phyloP scores from a whole-genome alignment of 1,140 invertebrate genomes.

The Drosophila pseudoananassae region DNA sequence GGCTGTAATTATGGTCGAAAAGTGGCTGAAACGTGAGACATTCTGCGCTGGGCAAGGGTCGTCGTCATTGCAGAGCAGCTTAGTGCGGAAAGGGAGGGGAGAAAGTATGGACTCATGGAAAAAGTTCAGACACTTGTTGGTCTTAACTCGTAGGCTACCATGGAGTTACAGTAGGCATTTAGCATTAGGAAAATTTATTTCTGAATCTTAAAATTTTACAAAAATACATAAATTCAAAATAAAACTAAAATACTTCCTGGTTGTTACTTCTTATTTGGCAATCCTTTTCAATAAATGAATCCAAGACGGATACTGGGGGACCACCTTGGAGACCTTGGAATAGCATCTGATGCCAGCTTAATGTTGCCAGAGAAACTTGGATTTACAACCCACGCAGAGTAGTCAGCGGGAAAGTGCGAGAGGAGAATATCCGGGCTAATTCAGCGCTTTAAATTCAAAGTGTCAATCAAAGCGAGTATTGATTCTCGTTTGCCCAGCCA shows the following conservation, averaged over 20 bases:
- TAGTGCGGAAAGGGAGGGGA: background rate
- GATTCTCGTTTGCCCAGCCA: constrained; percentile 56
- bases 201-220: too few species aligned
- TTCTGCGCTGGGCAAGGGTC: constrained; percentile 66
- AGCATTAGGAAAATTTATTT: background rate
- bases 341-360: constrained; percentile 18
- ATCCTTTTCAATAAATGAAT: constrained; percentile 63
- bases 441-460: constrained; percentile 68
- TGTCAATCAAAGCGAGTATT: constrained; percentile 75
- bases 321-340: constrained; percentile 3
- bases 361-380: background rate
- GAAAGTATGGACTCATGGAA: constrained; percentile 29
- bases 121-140: constrained; percentile 80
- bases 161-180: constrained; percentile 5
- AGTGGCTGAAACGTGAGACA: constrained; percentile 81
- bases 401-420: constrained; percentile 7
- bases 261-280: background rate
- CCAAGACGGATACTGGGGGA: constrained; percentile 6
- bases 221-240: too few species aligned
- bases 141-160: constrained; percentile 22
- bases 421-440: constrained; percentile 21
- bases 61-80: constrained; percentile 46
- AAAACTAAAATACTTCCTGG: too few species aligned
- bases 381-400: constrained; percentile 10
- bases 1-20: constrained; percentile 78